Evolutionary conservation across 2,113 vertebrate genomes (phyloP), one percentile per base, ranked within the genome.

Genomic region (Peromyscus californicus): DNA sequence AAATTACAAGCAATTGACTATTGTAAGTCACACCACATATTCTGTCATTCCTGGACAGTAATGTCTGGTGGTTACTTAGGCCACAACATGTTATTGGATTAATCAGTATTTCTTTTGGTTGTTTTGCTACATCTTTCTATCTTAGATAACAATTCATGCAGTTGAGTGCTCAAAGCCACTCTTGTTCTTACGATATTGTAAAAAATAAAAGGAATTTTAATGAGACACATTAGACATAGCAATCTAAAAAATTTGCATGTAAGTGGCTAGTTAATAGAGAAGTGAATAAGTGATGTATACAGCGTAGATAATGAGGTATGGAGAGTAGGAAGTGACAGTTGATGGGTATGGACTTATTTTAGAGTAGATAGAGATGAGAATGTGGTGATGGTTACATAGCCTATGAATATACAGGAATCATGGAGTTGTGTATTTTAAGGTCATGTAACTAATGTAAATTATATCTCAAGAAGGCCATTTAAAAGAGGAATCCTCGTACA

Each of bases 351-450:
- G 31, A 36, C 54, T 95, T 91, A 63, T 69, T 93, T 90, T 51
- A 80, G 51, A 57, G 70, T 54, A 93, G 59, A 93, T 21, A 24
- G 80, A 95, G 65, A 67, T 85, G 76, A 89, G 82, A 79, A 39
- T 91, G 92, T 93, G 22, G 36, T 83, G 70, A 94, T 88, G 29
- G 69, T 70, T 92, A 45, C 2, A 93, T 85, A 92, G n/a, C 63
- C 70, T 89, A 61, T 57, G 13, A 85, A 67, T 95, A 65, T 36
- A 82, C 82, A 72, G 93, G 67, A 59, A 90, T 39, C 70, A 87
- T 0, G 57, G 59, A 63, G 11, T 10, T 84, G 54, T 96, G 61
- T 29, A 75, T 21, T 93, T 57, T 26, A 54, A 80, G 54, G 94
- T 79, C 3, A 24, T 94, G 11, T 54, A 76, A 31, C 31, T 5